These are phyloP conservation scores for Carabus problematicus DNA, from an alignment of 2,888 invertebrate genomes.

Conservation along the genomic window DNA sequence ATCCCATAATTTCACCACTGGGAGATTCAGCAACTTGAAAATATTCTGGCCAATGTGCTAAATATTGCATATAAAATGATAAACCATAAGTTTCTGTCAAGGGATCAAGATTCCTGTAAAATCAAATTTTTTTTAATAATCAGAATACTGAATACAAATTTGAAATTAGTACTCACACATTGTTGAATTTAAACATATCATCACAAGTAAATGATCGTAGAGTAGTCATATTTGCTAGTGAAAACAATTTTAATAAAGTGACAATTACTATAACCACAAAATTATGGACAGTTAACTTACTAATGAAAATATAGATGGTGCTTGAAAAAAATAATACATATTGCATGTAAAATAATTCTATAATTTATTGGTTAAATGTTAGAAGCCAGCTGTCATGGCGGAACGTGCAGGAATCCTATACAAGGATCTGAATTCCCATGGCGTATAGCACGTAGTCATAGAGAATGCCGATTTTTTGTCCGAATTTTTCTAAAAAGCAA, in stretches of 20 bases:
- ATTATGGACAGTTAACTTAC: no score
- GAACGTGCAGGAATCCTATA: no score
- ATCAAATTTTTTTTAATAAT: constrained; percentile 19
- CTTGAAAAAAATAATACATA: no score
- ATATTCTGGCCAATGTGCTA: constrained; percentile 99
- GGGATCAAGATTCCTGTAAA: constrained; percentile 90
- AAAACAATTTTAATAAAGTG: background rate
- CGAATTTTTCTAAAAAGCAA: no score
- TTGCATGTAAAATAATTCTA: no score
- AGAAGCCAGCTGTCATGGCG: no score
- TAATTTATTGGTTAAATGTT: no score
- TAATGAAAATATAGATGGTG: no score
- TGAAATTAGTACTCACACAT: constrained; percentile 75
- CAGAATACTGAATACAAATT: constrained; percentile 42
- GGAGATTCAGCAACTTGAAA: constrained; percentile 97
- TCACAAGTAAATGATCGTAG: constrained; percentile 91
- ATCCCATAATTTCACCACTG: constrained; percentile 97
- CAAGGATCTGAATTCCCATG: no score
- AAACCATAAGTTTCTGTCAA: constrained; percentile 96
- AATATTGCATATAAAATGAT: constrained; percentile 96
- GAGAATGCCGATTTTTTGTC: no score
- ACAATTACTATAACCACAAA: background rate
- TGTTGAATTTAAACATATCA: constrained; percentile 94
- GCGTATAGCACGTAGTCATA: no score
- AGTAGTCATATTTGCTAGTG: constrained; percentile 77